These are phyloP conservation scores for Actinostola sp. DNA, from an alignment of 92 coral and sea anemone genomes.

Conservation along the genomic window DNA sequence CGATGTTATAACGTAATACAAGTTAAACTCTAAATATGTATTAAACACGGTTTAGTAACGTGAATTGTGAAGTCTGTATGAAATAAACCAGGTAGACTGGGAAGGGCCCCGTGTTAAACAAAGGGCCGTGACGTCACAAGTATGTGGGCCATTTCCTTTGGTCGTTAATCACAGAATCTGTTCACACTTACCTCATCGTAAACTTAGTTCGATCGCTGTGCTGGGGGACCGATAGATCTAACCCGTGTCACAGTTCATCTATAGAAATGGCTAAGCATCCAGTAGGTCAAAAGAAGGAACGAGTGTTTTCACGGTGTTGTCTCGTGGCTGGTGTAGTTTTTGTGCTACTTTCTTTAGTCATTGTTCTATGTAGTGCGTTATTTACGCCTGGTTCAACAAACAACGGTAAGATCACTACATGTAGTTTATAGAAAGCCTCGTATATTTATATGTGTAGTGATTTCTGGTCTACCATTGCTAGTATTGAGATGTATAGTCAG, in stretches of 20 bases:
- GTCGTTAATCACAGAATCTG: slow-evolving; percentile 38
- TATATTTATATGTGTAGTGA: neutral
- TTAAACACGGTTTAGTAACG: neutral
- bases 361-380: slow-evolving; percentile 28
- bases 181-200: slow-evolving; percentile 29
- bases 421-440: too few species aligned
- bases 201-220: slow-evolving; percentile 1
- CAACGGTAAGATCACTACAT: slow-evolving; percentile 39
- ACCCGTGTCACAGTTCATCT: slow-evolving; percentile 17
- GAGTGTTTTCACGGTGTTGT: slow-evolving; percentile 9
- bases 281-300: neutral
- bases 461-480: too few species aligned
- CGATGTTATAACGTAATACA: neutral
- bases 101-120: slow-evolving; percentile 22
- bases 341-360: slow-evolving; percentile 3
- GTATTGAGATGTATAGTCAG: neutral
- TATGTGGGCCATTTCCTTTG: slow-evolving; percentile 43
- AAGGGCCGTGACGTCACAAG: slow-evolving; percentile 39
- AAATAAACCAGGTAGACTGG: slow-evolving; percentile 21
- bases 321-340: slow-evolving; percentile 4
- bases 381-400: slow-evolving; percentile 6
- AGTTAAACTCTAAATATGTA: neutral
- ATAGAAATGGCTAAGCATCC: slow-evolving; percentile 18
- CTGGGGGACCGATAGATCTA: slow-evolving; percentile 18
- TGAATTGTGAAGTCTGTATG: slow-evolving; percentile 13